Base-by-base conservation (phyloP, 2,113 vertebrate species). In the Etheostoma cragini region DNA sequence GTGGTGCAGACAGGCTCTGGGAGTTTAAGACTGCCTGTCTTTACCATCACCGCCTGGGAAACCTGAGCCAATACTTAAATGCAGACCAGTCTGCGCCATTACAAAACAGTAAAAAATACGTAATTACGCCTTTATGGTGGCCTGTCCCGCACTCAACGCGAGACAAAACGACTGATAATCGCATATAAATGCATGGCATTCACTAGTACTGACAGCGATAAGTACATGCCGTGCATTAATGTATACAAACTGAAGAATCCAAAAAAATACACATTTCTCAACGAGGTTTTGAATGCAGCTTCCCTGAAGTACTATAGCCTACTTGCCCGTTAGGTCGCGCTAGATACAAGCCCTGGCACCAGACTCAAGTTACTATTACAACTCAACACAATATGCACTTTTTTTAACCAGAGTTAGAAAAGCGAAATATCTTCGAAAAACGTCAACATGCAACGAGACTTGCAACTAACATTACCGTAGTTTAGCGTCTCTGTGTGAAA, bases 1-100 rank as follows among this genome's bases (percentile, higher is more conserved):
- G 62, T 19, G 76, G 13, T 45, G 69, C 54, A 75, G 78, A 67
- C 64, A 13, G 79, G 3, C 30, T 16, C 47, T 0, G 54, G 21
- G 30, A 49, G 56, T 76, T 71, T 66, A 84, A 80, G 57, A 47
- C 84, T 60, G 68, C 58, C 80, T 90, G 78, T 76, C 72, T 87
- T 68, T 69, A 72, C 54, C 69, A 64, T 53, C 54, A 45, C 70
- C 49, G 68, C 33, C 49, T 52, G 45, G 33, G 66, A 80, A 85
- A 85, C 84, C 74, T 6, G 69, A 84, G 47, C 42, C 57, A 72
- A 15, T 68, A 57, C 38, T 10, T 21, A 24, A 45, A 81, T 3
- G 47, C 42, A 67, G 12, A 61, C 13, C 26, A 10, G 56, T 67
- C 47, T 61, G 65, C 49, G 7, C 12, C 15, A 6, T 19, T 15